Evolutionary conservation across 2,888 invertebrate genomes (phyloP).

Genomic region (Eudasyphora cyanicolor): DNA sequence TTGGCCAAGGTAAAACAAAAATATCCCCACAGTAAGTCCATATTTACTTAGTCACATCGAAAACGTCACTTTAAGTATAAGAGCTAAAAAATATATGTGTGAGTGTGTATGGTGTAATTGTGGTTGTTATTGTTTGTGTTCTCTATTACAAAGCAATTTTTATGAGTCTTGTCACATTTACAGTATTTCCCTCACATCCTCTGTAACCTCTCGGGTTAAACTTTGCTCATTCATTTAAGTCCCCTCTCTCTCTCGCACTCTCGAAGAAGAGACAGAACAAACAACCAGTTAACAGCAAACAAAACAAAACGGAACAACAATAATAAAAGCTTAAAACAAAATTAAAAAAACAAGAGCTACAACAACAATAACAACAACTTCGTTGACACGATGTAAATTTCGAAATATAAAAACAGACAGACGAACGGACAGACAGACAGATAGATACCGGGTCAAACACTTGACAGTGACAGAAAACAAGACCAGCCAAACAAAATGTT

Average conservation of each 20-base stretch:
- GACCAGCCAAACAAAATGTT: not conserved
- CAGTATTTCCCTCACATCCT: not conserved
- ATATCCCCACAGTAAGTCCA: not conserved
- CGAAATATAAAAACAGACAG: not conserved
- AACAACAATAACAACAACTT: conserved; percentile 35
- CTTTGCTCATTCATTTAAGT: not conserved
- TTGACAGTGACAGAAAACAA: conserved; percentile 29
- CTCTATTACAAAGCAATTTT: conserved; percentile 16
- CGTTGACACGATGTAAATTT: conserved; percentile 20
- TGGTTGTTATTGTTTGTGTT: not conserved
- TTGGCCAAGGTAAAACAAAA: not conserved
- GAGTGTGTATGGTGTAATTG: not conserved
- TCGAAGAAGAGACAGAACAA: not conserved
- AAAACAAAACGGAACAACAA: conserved; percentile 2
- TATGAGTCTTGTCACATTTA: not conserved
- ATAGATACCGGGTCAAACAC: conserved; percentile 44
- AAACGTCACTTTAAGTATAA: too few relatives aligned
- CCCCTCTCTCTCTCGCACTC: not conserved
- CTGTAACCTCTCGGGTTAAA: not conserved
- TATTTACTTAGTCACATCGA: too few relatives aligned
- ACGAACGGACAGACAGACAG: not conserved
- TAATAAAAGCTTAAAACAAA: conserved; percentile 46
- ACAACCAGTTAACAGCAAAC: not conserved
- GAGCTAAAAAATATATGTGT: too few relatives aligned
- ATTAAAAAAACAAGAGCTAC: conserved; percentile 23